These are phyloP conservation scores for Ranitomeya imitator DNA, from an alignment of 2,113 vertebrate species.

Conservation along the genomic window DNA sequence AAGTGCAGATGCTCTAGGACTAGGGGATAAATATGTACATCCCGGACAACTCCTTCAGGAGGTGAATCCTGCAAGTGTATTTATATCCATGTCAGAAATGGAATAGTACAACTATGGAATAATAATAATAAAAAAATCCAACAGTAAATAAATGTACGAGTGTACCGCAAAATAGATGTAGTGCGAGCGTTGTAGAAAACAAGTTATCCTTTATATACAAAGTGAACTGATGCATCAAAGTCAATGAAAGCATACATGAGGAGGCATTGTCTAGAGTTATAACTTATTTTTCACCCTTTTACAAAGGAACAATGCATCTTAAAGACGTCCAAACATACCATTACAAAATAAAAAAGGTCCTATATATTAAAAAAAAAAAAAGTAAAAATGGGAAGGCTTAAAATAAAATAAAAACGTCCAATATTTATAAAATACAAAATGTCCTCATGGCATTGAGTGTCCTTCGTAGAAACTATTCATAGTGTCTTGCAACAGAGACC, in stretches of 20 bases:
- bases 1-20: too few relatives aligned
- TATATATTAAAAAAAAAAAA: constrained; percentile 43
- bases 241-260: not conserved
- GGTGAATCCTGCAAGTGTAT: not conserved
- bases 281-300: constrained; percentile 54
- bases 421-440: constrained; percentile 52
- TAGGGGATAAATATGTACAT: too few relatives aligned
- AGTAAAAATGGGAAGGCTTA: constrained; percentile 17
- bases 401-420: constrained; percentile 46
- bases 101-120: too few relatives aligned
- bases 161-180: not conserved
- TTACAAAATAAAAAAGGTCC: constrained; percentile 23
- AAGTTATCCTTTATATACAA: constrained; percentile 22
- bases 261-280: constrained; percentile 41
- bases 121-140: not conserved
- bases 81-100: not conserved
- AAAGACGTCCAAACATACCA: constrained; percentile 48
- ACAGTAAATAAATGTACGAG: not conserved
- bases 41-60: too few relatives aligned
- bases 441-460: constrained; percentile 8
- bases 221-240: constrained; percentile 31
- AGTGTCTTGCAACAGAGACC: constrained; percentile 5
- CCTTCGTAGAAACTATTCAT: constrained; percentile 16
- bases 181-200: not conserved
- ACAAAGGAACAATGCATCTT: constrained; percentile 54